phyloP scores from a whole-genome alignment of 2,888 invertebrate species.

The Ariolimax columbianus region DNA sequence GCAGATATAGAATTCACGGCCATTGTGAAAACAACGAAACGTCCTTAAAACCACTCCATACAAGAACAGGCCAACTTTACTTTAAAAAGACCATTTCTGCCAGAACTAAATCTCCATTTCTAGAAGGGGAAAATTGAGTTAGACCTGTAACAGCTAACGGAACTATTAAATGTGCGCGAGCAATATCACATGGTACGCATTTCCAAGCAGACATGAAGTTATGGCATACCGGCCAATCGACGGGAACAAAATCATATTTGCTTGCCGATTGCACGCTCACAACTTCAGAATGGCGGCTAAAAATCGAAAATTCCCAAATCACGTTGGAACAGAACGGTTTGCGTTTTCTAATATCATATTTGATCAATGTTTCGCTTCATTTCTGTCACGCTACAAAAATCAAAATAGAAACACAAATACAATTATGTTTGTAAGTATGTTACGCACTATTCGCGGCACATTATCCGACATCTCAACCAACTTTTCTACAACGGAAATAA shows the following conservation, averaged over 20 bases:
- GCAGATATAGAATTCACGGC: background rate
- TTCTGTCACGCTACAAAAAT: background rate
- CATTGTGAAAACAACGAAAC: background rate
- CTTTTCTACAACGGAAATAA: background rate
- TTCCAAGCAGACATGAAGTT: background rate
- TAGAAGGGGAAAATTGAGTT: background rate
- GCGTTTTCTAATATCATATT: background rate
- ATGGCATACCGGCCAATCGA: background rate
- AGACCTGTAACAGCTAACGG: background rate
- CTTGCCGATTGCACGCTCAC: background rate
- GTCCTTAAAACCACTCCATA: background rate
- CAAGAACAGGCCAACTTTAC: background rate
- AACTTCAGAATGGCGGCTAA: background rate
- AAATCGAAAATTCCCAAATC: background rate
- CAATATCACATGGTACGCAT: background rate
- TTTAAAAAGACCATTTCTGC: background rate
- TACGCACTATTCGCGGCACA: background rate
- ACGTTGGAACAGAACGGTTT: background rate
- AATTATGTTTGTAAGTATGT: background rate
- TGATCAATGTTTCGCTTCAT: background rate
- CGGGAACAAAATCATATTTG: conserved; percentile 1
- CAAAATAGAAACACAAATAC: background rate
- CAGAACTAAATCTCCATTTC: background rate
- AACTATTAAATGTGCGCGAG: background rate
- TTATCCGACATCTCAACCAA: background rate